Base-by-base conservation (phyloP, 1,140 invertebrate species). In the Trichonephila inaurata region DNA sequence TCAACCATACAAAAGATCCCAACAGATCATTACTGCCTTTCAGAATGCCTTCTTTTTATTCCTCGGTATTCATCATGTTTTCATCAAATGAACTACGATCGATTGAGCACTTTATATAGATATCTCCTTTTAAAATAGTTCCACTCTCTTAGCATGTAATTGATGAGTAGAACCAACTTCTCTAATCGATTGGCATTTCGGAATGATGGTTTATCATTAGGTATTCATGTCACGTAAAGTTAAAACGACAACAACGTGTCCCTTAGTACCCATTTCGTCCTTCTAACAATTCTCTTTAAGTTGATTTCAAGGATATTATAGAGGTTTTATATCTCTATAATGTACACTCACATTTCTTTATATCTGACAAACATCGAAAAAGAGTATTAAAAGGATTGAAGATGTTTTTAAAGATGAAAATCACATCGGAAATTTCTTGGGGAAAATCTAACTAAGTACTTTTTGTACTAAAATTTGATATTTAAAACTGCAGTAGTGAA, bases 111-210 rank as follows among this genome's bases (percentile, higher is more conserved):
- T 89, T 89, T 51, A n/a, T 44, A 60, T 44, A 66, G 64, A 19
- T 69, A 40, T 66, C 87, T 72, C 64, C 85, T 64, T 87, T 89
- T 89, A 89, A 91, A 91, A 91, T 82, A 81, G 89, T 91, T 69
- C 69, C 77, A 44, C 89, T 58, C 72, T 58, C 89, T 91, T 81
- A 69, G 19, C 72, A 62, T 82, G 69, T 91, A 91, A 91, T 82
- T 91, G 89, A 91, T 91, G 89, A 82, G 21, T 58, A 40, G 44
- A 21, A 81, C n/a, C 24, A 28, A 61, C 21, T 40, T 40, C 24
- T 91, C 51, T 82, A 81, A 72, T 89, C 62, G 69, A 81, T 81
- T 91, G n/a, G 12, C 69, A 19, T 81, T 91, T 40, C 2, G 24
- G 51, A 82, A 82, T 24, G 64, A 24, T 85, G 83, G 87, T 28